These are phyloP conservation scores for Pterobdella sp. DNA, from an alignment of 2,888 invertebrate genomes.

Conservation along the genomic window DNA sequence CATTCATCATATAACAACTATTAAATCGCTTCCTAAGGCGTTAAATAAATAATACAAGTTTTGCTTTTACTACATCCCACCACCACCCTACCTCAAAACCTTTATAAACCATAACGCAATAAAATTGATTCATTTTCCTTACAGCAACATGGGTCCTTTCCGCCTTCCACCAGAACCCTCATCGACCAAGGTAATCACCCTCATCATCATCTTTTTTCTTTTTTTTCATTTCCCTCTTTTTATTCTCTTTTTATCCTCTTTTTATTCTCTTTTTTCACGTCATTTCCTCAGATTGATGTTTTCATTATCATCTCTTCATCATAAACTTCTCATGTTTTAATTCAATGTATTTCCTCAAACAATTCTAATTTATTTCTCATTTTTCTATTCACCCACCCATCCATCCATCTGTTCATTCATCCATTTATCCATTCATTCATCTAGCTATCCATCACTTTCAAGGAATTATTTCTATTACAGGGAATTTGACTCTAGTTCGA, in stretches of 20 bases:
- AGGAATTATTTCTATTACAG: too few species aligned
- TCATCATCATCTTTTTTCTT: not conserved
- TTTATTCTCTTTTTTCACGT: not conserved
- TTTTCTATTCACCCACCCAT: not conserved
- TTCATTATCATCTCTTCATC: not conserved
- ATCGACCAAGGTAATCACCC: not conserved
- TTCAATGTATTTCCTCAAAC: too few species aligned
- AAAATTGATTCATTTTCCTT: too few species aligned
- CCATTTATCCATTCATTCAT: not conserved
- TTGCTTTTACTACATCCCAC: too few species aligned
- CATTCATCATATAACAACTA: too few species aligned
- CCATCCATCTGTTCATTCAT: not conserved
- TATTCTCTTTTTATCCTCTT: not conserved
- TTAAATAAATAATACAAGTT: too few species aligned
- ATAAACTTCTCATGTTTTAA: too few species aligned
- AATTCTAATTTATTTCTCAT: not conserved
- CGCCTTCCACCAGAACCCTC: conserved; percentile 20
- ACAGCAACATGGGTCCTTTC: conserved; percentile 14
- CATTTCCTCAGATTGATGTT: not conserved
- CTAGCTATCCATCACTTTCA: not conserved
- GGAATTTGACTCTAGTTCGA: conserved; percentile 12
- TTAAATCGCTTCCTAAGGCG: too few species aligned
- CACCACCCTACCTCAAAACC: too few species aligned
- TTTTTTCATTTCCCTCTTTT: not conserved
- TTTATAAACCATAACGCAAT: too few species aligned